Evolutionary conservation across 2,888 invertebrate species (phyloP).

Genomic region (Mythimna impura): DNA sequence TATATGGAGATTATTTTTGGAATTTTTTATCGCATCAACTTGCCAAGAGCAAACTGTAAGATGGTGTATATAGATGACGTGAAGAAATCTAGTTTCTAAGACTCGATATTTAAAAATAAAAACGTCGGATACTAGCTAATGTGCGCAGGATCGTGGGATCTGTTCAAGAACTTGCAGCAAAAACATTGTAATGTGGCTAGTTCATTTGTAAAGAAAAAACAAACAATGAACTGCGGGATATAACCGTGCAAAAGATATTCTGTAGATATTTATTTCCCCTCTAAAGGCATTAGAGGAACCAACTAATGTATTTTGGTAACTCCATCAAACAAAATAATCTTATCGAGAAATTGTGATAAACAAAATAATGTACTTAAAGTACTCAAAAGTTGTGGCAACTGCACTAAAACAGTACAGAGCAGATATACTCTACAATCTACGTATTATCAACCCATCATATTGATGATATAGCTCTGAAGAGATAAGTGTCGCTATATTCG

Average conservation of each 20-base stretch:
- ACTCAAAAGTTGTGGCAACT: constrained; percentile 22
- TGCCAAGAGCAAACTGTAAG: constrained; percentile 8
- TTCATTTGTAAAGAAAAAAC: neutral
- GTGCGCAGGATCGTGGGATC: constrained; percentile 2
- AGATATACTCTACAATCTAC: constrained; percentile 6
- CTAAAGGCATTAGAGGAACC: neutral
- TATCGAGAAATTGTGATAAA: constrained; percentile 45
- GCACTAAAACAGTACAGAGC: constrained; percentile 15
- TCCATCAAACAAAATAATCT: constrained; percentile 40
- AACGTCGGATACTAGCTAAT: constrained; percentile 22
- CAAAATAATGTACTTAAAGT: constrained; percentile 32
- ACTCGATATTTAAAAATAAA: constrained; percentile 44
- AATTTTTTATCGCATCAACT: neutral
- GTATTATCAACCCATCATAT: constrained; percentile 22
- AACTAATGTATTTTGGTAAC: constrained; percentile 5
- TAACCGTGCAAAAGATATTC: neutral
- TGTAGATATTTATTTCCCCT: neutral
- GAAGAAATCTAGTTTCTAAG: constrained; percentile 35
- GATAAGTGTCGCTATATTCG: constrained; percentile 20
- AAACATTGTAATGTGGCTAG: neutral
- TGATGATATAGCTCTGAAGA: constrained; percentile 11
- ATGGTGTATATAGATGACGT: neutral
- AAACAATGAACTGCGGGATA: too few species aligned
- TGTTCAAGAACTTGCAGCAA: constrained; percentile 3
- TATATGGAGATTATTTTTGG: neutral